Base-by-base conservation (phyloP, 2,113 vertebrate genomes). In the Leptocoma aspasia region DNA sequence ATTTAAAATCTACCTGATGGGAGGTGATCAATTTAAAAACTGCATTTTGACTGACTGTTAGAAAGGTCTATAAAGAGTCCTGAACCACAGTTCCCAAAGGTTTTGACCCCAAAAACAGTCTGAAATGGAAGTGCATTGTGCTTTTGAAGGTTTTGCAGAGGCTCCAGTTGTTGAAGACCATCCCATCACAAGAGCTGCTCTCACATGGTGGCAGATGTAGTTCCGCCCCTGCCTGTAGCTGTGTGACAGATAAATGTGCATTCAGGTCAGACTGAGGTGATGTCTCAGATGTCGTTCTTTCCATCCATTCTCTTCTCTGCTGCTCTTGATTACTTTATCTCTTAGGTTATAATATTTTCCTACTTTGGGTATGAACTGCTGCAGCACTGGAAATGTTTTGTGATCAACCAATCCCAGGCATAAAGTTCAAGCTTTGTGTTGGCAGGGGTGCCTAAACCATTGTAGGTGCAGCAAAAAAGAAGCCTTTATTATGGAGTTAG, bases 151-250 rank as follows among this genome's bases (percentile, higher is more conserved):
- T 50, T 86, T 66, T 82, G 39, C n/a, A 66, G 47, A 68, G 44
- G 24, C 54, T 23, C 0, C 0, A 35, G 44, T 2, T 42, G 47
- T 4, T 71, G 65, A 26, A 60, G 60, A 15, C 23, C 12, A 5
- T 22, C 52, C 44, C 54, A 61, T 66, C 15, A 1, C 17, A 19
- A 47, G 89, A 81, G 33, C 44, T 72, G 47, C 44, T 82, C 45
- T 72, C 52, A 11, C 37, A 4, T 0, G 0, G 47, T 33, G 39
- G 28, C 3, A 4, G 47, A 33, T 61, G 39, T 50, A 31, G 2
- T 57, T 53, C 50, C 26, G 19, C 54, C 33, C 11, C 10, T 68
- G 26, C 11, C 91, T 47, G 71, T 76, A 71, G 68, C 44, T 78
- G 47, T 56, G 56, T 71, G 39, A 41, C 30, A 44, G 60, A 3